Base-by-base conservation (phyloP, 2,113 vertebrate genomes). In the Dasyornis broadbenti region DNA sequence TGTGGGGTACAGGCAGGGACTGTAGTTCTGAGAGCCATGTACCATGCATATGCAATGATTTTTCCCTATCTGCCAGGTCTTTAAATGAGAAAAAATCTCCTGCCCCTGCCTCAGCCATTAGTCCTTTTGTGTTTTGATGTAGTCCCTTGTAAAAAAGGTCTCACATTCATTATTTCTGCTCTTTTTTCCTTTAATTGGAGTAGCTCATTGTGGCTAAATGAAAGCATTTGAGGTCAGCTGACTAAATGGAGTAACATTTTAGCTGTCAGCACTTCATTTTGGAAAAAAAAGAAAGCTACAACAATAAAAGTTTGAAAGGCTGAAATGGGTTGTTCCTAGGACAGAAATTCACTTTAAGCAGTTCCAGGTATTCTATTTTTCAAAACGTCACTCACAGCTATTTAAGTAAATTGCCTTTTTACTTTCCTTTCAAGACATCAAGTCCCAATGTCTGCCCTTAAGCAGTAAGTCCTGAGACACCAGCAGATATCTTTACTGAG, bases 171-270 rank as follows among this genome's bases (percentile, higher is more conserved):
- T 61, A 89, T n/a, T 94, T 95, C 49, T 89, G 13, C 4, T 60
- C 24, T 52, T 91, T 86, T 13, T 78, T 60, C 31, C 31, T 76
- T 84, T 89, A 82, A 75, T 63, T 86, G 23, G 45, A 85, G 42
- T 40, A 89, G 75, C 8, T 69, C 22, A 54, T 66, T 86, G 37
- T 72, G 69, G 28, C 31, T 85, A 30, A 79, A 95, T 54, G 50
- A 66, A 82, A 92, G 26, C n/a, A 59, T 82, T 88, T 69, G 50
- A 88, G 26, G 18, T 80, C 53, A 87, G 44, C 24, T 91, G 63
- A 68, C 80, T 76, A 72, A 90, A 75, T 15, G 17, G 17, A 10
- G 5, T n/a, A 94, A 27, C 52, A 52, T 87, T 79, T 76, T 79
- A 77, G 27, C 89, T 56, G 63, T 54, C 63, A 87, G 66, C 11